Base-by-base conservation (phyloP, 2,888 invertebrate species). In the Stenotaenia linearis region DNA sequence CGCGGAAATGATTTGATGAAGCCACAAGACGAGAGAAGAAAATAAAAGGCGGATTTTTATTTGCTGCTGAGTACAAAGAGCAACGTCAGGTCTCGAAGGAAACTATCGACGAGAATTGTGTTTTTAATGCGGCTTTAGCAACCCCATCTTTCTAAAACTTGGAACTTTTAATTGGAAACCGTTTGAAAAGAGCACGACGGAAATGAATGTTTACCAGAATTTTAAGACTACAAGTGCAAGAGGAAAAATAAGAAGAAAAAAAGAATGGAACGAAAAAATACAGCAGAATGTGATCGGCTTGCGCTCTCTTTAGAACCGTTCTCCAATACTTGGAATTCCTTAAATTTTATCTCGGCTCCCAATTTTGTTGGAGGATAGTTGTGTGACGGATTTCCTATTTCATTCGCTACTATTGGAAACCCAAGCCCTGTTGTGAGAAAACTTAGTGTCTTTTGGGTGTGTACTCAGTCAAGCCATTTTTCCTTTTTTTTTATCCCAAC, bases 51-150 rank as follows among this genome's bases (percentile, higher is more conserved):
- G 69, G 69, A 69, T 69, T 69, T 69, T 28, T 69, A 69, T 69
- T 69, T 28, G 28, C 25, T 69, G 69, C 69, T 15, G 69, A 69
- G 69, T 69, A 69, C 69, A 69, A 69, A 69, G 69, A 69, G 69
- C 69, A 69, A 69, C 69, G 69, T 69, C 28, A 69, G 69, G 69
- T 69, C 69, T 23, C 23, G 23, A 28, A 45, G 69, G 69, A 25
- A 69, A 69, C 25, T 28, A 45, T 18, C 28, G 69, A 69, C 69
- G 69, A 69, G 69, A 69, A 69, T 69, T 69, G 69, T 69, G 69
- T 69, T 69, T 69, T 69, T 69, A 69, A 69, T 69, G 69, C 69
- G 69, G 69, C 69, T 69, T 69, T 69, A 69, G 69, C 25, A 69
- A 69, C 69, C 25, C 28, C 28, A 25, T 69, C 28, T 69, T 69